Conservation (phyloP, 2,888 invertebrate species). For the Oasisia sp. region DNA sequence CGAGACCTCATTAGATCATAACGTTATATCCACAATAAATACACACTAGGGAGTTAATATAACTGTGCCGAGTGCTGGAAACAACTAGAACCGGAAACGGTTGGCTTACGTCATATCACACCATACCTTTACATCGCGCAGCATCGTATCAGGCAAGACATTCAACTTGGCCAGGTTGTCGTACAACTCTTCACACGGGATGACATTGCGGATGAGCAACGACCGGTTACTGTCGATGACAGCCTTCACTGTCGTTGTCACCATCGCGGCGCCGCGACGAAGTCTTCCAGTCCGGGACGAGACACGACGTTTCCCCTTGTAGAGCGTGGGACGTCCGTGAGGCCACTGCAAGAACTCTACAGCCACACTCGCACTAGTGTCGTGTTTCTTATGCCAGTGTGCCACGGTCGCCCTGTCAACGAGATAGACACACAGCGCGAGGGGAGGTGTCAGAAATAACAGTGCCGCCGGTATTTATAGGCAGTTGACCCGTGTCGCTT, state of each 20-base stretch:
- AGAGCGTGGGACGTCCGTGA: neutral
- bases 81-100: too few species aligned
- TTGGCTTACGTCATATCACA: neutral
- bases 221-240: conserved; percentile 1
- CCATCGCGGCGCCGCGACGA: neutral
- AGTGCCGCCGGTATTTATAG: neutral
- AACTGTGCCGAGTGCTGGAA: too few species aligned
- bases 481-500: neutral
- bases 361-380: neutral
- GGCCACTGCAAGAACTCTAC: neutral
- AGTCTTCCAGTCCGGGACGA: neutral
- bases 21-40: too few species aligned
- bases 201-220: neutral
- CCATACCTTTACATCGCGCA: neutral
- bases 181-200: neutral
- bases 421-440: neutral
- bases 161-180: neutral
- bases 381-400: neutral
- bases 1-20: too few species aligned
- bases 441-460: neutral
- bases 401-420: conserved; percentile 1
- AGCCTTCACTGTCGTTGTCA: neutral
- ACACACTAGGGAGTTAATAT: too few species aligned
- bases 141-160: neutral
- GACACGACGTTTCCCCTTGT: neutral